Evolutionary conservation across 2,797 vertebrate species (phyloP).

Genomic region (Siniperca undulata): DNA sequence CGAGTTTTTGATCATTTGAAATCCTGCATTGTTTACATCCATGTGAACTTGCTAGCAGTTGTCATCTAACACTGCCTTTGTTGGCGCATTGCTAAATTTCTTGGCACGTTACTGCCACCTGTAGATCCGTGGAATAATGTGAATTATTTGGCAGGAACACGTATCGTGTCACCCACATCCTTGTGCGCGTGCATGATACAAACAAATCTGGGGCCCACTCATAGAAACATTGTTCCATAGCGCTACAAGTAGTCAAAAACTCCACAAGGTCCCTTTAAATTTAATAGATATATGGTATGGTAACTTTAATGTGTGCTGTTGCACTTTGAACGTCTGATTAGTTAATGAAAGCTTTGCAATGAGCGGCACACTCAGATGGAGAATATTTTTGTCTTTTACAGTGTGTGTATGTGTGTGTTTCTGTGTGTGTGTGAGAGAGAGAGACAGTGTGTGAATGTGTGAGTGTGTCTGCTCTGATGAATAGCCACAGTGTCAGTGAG

Average conservation of each 20-base stretch:
- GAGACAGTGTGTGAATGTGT: slow-evolving; percentile 45
- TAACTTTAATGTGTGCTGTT: slow-evolving; percentile 15
- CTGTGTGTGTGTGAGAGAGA: slow-evolving; percentile 11
- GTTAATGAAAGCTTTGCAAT: slow-evolving; percentile 47
- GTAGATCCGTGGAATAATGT: neutral
- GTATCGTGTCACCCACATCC: neutral
- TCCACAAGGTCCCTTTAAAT: neutral
- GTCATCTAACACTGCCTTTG: neutral
- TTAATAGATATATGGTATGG: neutral
- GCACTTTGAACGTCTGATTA: slow-evolving; percentile 20
- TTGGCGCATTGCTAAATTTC: neutral
- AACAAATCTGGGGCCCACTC: neutral
- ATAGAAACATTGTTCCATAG: neutral
- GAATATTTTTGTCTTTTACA: slow-evolving; percentile 54
- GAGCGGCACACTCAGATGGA: neutral
- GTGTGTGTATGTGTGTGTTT: slow-evolving; percentile 23
- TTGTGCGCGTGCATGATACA: neutral
- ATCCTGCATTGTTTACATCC: too few species aligned
- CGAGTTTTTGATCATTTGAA: neutral
- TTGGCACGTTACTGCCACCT: neutral
- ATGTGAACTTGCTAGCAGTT: neutral
- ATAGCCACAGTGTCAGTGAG: slow-evolving; percentile 73
- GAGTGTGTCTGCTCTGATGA: slow-evolving; percentile 70
- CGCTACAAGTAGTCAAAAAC: neutral
- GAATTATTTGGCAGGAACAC: neutral